These are phyloP conservation scores for Neria commutata DNA, from an alignment of 2,888 invertebrate species.

Conservation along the genomic window DNA sequence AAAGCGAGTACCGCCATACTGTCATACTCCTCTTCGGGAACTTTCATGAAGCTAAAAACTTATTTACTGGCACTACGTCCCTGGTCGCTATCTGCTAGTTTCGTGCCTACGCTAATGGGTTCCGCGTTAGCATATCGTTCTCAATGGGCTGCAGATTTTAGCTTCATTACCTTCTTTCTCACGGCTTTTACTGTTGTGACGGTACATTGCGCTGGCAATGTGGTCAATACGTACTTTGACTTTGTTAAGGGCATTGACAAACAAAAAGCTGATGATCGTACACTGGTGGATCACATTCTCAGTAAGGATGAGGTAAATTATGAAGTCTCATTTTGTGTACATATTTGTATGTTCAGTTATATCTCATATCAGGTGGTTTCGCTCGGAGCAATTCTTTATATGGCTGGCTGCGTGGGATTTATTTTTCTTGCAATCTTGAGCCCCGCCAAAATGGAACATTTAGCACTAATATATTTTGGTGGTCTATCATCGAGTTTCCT, in stretches of 20 bases:
- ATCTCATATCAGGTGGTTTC: slow-evolving; percentile 74
- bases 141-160: slow-evolving; percentile 77
- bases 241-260: slow-evolving; percentile 93
- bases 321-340: too few species aligned
- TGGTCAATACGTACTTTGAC: slow-evolving; percentile 96
- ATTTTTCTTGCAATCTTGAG: slow-evolving; percentile 78
- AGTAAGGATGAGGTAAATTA: slow-evolving; percentile 70
- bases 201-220: slow-evolving; percentile 95
- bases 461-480: slow-evolving; percentile 93
- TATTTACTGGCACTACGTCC: slow-evolving; percentile 89
- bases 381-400: slow-evolving; percentile 85
- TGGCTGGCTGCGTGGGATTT: slow-evolving; percentile 84
- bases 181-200: slow-evolving; percentile 87
- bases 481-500: slow-evolving; percentile 93
- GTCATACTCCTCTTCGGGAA: slow-evolving; percentile 41
- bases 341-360: slow-evolving; percentile 5
- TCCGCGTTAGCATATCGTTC: slow-evolving; percentile 87
- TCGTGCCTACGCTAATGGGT: slow-evolving; percentile 89
- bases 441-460: slow-evolving; percentile 91
- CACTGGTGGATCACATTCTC: slow-evolving; percentile 90
- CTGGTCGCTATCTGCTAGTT: slow-evolving; percentile 91
- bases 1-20: background rate
- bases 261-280: slow-evolving; percentile 90
- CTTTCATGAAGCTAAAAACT: slow-evolving; percentile 85
- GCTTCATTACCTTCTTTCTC: slow-evolving; percentile 77